A percentile compares a stretch with the other conserved stretches of the same genome.
These are phyloP conservation scores for Trisateles emortualis DNA, from an alignment of 2,888 invertebrate species.

Conservation along the genomic window DNA sequence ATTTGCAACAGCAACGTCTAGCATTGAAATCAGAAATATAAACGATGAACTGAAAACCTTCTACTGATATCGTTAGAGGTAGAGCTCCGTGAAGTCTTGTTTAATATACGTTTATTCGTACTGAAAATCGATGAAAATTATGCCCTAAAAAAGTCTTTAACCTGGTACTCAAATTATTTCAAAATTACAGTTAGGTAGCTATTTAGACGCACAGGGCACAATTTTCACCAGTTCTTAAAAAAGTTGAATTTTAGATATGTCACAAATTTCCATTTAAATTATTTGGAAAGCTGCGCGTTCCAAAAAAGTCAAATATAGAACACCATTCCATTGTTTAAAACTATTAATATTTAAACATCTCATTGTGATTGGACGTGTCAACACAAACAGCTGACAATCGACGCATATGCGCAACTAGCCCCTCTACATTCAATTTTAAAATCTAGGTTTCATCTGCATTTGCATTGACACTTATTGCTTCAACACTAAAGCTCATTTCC, in stretches of 20 bases:
- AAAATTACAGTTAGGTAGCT: no score
- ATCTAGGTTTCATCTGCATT: neutral
- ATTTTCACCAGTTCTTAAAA: no score
- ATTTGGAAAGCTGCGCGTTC: neutral
- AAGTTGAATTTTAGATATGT: no score
- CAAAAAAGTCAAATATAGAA: slow-evolving; percentile 12
- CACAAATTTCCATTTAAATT: no score
- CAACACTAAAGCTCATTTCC: slow-evolving; percentile 16
- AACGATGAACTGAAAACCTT: no score
- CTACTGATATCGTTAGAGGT: no score
- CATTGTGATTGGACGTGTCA: slow-evolving; percentile 45
- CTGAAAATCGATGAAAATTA: no score
- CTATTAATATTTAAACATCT: slow-evolving; percentile 35
- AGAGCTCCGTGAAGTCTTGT: no score
- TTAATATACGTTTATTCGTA: no score
- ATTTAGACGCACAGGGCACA: no score
- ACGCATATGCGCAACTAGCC: slow-evolving; percentile 40
- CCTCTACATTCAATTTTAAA: slow-evolving; percentile 23
- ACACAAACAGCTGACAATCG: slow-evolving; percentile 50
- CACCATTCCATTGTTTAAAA: slow-evolving; percentile 23
- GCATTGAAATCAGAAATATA: neutral
- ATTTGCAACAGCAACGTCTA: neutral
- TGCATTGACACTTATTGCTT: neutral
- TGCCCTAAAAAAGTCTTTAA: no score
- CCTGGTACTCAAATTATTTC: no score